These are phyloP conservation scores for Avahi laniger DNA, from an alignment of 2,797 vertebrate species.

Conservation along the genomic window DNA sequence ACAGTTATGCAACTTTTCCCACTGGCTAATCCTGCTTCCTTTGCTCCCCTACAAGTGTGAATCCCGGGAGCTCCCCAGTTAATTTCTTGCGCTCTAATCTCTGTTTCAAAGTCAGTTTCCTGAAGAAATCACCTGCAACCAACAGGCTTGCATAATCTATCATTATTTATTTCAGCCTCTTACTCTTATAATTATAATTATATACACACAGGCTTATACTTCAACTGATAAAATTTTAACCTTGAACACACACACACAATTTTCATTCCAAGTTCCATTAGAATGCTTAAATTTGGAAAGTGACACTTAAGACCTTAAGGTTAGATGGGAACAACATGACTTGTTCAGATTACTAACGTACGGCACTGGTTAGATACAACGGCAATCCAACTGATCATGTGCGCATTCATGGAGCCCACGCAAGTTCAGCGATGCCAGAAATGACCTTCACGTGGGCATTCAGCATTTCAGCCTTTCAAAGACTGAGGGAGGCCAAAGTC, in stretches of 20 bases:
- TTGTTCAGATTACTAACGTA: background rate
- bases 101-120: background rate
- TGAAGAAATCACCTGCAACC: background rate
- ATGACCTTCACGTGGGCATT: background rate
- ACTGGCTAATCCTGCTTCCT: background rate
- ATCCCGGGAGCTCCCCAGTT: background rate
- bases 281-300: background rate
- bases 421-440: background rate
- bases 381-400: background rate
- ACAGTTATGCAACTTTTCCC: background rate
- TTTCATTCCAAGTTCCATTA: background rate
- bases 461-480: background rate
- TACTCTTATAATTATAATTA: background rate
- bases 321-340: background rate
- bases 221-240: background rate
- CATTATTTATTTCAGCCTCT: background rate
- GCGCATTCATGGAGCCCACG: background rate
- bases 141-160: background rate
- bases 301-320: background rate
- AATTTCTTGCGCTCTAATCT: constrained; percentile 7
- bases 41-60: background rate
- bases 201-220: background rate
- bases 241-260: background rate
- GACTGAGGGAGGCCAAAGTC: background rate
- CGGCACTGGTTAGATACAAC: background rate